phyloP scores from a whole-genome alignment of 1,140 invertebrate species.

The Lethrus apterus region DNA sequence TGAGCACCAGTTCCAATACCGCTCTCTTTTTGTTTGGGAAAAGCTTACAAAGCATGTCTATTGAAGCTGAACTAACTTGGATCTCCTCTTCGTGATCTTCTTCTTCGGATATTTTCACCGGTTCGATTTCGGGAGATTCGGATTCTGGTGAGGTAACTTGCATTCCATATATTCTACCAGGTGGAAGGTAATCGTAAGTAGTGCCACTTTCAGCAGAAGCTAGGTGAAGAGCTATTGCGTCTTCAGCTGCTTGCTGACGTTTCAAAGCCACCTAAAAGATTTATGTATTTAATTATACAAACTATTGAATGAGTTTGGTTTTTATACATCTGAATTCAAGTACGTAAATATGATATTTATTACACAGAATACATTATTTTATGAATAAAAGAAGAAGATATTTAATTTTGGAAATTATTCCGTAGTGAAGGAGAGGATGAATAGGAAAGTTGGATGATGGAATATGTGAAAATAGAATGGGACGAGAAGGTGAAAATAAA shows the following conservation, averaged over 20 bases:
- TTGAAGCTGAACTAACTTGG: slow-evolving; percentile 51
- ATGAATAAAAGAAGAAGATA: too few species aligned
- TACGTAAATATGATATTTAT: too few species aligned
- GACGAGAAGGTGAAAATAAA: too few species aligned
- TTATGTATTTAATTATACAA: too few species aligned
- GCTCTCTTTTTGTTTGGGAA: slow-evolving; percentile 82
- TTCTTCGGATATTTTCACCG: slow-evolving; percentile 16
- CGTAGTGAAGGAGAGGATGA: too few species aligned
- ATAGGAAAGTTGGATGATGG: too few species aligned
- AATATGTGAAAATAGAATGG: too few species aligned
- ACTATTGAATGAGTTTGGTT: too few species aligned
- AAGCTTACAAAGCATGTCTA: slow-evolving; percentile 77
- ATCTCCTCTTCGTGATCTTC: slow-evolving; percentile 23
- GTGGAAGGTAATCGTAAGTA: slow-evolving; percentile 72
- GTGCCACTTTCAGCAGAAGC: slow-evolving; percentile 84
- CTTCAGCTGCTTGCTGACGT: slow-evolving; percentile 93
- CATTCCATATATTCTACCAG: slow-evolving; percentile 86
- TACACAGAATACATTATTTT: too few species aligned
- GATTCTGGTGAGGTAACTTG: slow-evolving; percentile 52
- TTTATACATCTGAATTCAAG: too few species aligned
- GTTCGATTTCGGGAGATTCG: slow-evolving; percentile 23
- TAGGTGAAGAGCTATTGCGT: slow-evolving; percentile 88
- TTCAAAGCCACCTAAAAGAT: slow-evolving; percentile 83
- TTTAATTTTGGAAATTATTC: too few species aligned
- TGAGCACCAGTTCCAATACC: slow-evolving; percentile 67